These are phyloP conservation scores for Pluvianellus socialis DNA, from an alignment of 2,113 vertebrate species.

Conservation along the genomic window DNA sequence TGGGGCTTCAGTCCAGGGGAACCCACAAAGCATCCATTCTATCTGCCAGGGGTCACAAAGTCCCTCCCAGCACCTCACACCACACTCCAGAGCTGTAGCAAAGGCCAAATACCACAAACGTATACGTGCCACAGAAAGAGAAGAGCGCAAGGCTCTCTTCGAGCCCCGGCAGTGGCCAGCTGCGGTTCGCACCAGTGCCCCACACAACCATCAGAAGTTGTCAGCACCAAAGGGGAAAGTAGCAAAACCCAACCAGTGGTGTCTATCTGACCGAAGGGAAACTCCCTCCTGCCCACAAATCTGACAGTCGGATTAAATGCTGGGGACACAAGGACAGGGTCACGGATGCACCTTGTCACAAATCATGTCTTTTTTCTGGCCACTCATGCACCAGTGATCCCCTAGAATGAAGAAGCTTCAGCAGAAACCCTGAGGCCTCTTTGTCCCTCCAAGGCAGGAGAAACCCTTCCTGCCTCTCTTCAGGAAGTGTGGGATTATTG, in stretches of 20 bases:
- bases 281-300: background rate
- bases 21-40: background rate
- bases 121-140: background rate
- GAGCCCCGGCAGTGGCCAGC: background rate
- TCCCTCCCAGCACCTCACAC: background rate
- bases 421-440: background rate
- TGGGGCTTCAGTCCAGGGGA: background rate
- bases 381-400: background rate
- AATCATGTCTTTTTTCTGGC: background rate
- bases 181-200: background rate
- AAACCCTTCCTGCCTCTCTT: background rate
- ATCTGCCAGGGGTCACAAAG: background rate
- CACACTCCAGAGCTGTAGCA: background rate
- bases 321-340: accelerated
- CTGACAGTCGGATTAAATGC: background rate
- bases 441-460: background rate
- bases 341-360: background rate
- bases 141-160: background rate
- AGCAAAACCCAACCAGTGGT: background rate
- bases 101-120: background rate
- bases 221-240: background rate
- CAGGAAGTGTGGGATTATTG: background rate
- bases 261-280: background rate
- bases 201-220: background rate
- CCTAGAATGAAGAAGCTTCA: background rate